Conservation (phyloP, 2,888 invertebrate species). For the Adelognathus sp. region DNA sequence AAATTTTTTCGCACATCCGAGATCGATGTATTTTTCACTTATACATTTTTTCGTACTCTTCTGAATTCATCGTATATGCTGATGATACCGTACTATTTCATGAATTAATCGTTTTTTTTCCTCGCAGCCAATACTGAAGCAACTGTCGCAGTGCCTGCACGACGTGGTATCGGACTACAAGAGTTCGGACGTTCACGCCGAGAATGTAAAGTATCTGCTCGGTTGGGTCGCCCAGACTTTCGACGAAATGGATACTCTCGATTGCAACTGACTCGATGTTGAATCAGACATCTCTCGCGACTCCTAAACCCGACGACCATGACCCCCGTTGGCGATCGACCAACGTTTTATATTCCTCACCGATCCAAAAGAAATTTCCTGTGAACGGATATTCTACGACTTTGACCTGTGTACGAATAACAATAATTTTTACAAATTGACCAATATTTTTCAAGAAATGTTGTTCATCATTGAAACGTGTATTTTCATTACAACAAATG, state of each 20-base stretch:
- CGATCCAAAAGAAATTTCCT: not conserved
- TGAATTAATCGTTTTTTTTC: slow-evolving; percentile 12
- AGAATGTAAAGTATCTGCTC: slow-evolving; percentile 72
- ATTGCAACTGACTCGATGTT: slow-evolving; percentile 22
- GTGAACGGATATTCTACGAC: not conserved
- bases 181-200: slow-evolving; percentile 69
- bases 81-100: no score
- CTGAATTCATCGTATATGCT: no score
- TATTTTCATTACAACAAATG: slow-evolving; percentile 15
- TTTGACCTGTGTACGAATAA: not conserved
- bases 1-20: no score
- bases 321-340: not conserved
- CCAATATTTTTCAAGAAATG: slow-evolving; percentile 29
- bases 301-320: not conserved
- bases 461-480: not conserved
- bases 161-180: slow-evolving; percentile 71
- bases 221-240: slow-evolving; percentile 76
- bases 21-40: not conserved
- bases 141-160: slow-evolving; percentile 73
- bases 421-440: slow-evolving; percentile 16
- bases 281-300: not conserved
- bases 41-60: not conserved
- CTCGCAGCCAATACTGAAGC: slow-evolving; percentile 69
- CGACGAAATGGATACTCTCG: slow-evolving; percentile 69
- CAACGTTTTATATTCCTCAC: slow-evolving; percentile 24